These are phyloP conservation scores for Biston betularia DNA, from an alignment of 2,888 invertebrate genomes.

Conservation along the genomic window DNA sequence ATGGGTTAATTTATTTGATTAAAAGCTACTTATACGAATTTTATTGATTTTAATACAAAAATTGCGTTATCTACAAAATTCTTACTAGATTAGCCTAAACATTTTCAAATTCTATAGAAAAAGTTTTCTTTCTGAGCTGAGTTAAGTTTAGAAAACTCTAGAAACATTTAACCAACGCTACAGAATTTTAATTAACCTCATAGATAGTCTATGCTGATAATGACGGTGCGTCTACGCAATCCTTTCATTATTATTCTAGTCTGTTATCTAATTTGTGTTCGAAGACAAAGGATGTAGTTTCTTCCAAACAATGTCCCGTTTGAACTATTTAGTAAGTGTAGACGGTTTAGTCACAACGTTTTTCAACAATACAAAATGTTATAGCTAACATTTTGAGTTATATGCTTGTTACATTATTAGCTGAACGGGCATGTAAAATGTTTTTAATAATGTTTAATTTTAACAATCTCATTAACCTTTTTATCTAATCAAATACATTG, in stretches of 20 bases:
- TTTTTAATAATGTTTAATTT: background rate
- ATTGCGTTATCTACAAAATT: too few species aligned
- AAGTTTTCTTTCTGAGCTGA: background rate
- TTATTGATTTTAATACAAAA: background rate
- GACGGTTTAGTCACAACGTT: background rate
- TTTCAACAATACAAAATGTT: background rate
- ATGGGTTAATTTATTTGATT: background rate
- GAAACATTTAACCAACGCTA: conserved; percentile 8
- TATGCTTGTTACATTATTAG: too few species aligned
- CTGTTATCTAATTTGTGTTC: conserved; percentile 75
- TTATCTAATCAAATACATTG: conserved; percentile 23
- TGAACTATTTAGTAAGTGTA: conserved; percentile 55
- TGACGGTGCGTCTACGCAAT: conserved; percentile 45
- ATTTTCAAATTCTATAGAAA: background rate
- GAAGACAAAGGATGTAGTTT: conserved; percentile 75
- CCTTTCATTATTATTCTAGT: conserved; percentile 75
- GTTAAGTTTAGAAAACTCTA: conserved; percentile 5
- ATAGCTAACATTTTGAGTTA: background rate
- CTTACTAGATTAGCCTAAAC: background rate
- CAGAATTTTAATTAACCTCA: conserved; percentile 44
- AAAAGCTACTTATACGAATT: background rate
- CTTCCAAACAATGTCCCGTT: conserved; percentile 68
- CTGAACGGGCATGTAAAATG: conserved; percentile 11
- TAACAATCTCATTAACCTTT: conserved; percentile 23
- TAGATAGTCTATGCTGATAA: conserved; percentile 45